Conservation (phyloP, 2,888 invertebrate species). For the Drosophila neotestacea region DNA sequence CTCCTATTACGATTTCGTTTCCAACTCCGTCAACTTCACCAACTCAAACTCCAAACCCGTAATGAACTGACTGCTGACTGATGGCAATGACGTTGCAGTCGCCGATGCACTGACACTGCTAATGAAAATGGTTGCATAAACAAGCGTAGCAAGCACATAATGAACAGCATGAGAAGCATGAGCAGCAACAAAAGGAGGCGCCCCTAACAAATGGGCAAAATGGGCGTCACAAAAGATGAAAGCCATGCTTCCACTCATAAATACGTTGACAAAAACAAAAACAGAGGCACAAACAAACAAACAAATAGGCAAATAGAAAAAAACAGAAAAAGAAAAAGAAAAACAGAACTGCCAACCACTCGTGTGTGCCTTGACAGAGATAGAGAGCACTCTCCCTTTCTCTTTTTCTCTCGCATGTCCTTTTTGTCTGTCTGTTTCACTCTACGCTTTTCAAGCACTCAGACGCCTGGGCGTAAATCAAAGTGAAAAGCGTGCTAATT, state of each 20-base stretch:
- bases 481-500: slow-evolving; percentile 82
- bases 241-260: slow-evolving; percentile 72
- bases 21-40: slow-evolving; percentile 8
- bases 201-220: slow-evolving; percentile 40
- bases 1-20: slow-evolving; percentile 6
- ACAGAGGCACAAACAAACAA: slow-evolving; percentile 29
- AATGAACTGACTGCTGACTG: slow-evolving; percentile 43
- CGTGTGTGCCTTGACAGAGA: slow-evolving; percentile 53
- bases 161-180: slow-evolving; percentile 40
- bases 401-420: slow-evolving; percentile 26
- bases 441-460: slow-evolving; percentile 56
- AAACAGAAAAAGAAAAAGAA: not conserved
- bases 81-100: slow-evolving; percentile 69
- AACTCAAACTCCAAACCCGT: slow-evolving; percentile 6
- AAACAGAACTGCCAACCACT: slow-evolving; percentile 39
- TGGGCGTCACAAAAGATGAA: slow-evolving; percentile 74
- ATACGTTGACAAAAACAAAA: slow-evolving; percentile 52
- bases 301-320: slow-evolving; percentile 26
- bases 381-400: slow-evolving; percentile 29
- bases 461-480: slow-evolving; percentile 72
- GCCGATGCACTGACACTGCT: slow-evolving; percentile 51
- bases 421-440: slow-evolving; percentile 33
- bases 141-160: slow-evolving; percentile 62
- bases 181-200: slow-evolving; percentile 24
- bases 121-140: slow-evolving; percentile 78